A percentile compares a stretch with the other conserved stretches of the same genome.
Conservation (phyloP, 2,888 invertebrate species). For the Candidula unifasciata region DNA sequence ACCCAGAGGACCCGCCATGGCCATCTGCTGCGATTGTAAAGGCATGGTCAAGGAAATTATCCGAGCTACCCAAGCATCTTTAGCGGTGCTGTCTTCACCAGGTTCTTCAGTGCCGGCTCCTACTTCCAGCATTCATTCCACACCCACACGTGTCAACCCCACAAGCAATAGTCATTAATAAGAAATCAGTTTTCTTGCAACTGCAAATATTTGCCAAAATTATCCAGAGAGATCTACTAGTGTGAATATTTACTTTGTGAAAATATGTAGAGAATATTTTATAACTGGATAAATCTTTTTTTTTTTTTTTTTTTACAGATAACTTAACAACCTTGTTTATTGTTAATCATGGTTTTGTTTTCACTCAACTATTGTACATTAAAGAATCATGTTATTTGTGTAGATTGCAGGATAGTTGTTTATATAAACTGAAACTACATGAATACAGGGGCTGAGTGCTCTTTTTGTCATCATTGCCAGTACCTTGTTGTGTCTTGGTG, state of each 20-base stretch:
- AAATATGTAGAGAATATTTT: background rate
- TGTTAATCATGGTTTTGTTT: too few relatives aligned
- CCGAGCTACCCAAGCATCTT: conserved; percentile 86
- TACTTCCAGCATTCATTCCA: background rate
- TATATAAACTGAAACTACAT: too few relatives aligned
- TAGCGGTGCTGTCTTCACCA: conserved; percentile 60
- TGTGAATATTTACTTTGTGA: too few relatives aligned
- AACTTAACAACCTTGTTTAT: too few relatives aligned
- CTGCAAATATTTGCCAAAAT: conserved; percentile 6
- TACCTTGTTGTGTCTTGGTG: too few relatives aligned
- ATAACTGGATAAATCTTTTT: background rate
- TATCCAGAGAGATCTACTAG: too few relatives aligned
- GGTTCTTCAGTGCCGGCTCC: background rate
- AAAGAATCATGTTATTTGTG: too few relatives aligned
- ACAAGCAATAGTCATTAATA: background rate
- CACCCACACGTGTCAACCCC: background rate
- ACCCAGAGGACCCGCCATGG: conserved; percentile 85
- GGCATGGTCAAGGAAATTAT: conserved; percentile 95
- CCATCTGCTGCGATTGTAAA: conserved; percentile 95
- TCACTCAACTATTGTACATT: too few relatives aligned
- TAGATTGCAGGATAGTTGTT: too few relatives aligned
- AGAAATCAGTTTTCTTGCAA: background rate
- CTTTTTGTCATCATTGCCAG: too few relatives aligned
- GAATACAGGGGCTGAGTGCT: too few relatives aligned
- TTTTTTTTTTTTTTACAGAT: too few relatives aligned